A percentile compares a stretch with the other conserved stretches of the same genome.
phyloP scores from a whole-genome alignment of 1,140 invertebrate genomes.

The Drosophila triauraria region DNA sequence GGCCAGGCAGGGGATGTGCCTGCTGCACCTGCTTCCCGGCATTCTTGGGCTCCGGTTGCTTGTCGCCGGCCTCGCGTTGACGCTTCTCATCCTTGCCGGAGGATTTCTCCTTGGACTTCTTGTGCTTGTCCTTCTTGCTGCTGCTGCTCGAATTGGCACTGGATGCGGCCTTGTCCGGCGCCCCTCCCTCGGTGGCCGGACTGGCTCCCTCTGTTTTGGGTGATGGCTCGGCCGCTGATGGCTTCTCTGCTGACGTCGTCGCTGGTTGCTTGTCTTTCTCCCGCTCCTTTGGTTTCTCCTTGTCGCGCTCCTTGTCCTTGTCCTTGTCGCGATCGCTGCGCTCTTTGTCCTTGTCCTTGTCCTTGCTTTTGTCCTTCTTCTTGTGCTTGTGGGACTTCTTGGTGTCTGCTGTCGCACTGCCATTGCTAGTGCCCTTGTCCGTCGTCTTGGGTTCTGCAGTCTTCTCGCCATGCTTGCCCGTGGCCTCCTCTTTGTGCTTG shows the following conservation, averaged over 20 bases:
- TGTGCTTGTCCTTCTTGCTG: conserved; percentile 72
- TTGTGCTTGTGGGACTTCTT: conserved; percentile 88
- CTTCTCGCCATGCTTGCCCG: conserved; percentile 49
- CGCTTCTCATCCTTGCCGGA: conserved; percentile 79
- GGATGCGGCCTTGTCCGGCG: conserved; percentile 26
- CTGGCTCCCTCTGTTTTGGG: conserved; percentile 49
- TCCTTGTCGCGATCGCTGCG: conserved; percentile 84
- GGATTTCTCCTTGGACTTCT: conserved; percentile 72
- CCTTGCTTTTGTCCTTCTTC: conserved; percentile 87
- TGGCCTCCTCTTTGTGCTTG: conserved; percentile 54
- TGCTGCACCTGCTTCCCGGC: conserved; percentile 38
- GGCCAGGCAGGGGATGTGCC: conserved; percentile 9
- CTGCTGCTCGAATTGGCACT: conserved; percentile 28
- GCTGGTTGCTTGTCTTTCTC: conserved; percentile 52
- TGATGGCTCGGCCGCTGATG: conserved; percentile 25
- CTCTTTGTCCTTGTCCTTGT: conserved; percentile 84
- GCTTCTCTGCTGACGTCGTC: conserved; percentile 24
- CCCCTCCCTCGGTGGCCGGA: conserved; percentile 17
- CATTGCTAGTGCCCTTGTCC: conserved; percentile 67
- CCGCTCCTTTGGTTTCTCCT: conserved; percentile 57
- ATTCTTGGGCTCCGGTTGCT: conserved; percentile 42
- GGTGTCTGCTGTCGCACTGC: conserved; percentile 64
- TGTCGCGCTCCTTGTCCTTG: conserved; percentile 51
- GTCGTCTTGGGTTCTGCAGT: conserved; percentile 23
- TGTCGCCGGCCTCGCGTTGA: conserved; percentile 52